phyloP scores from a whole-genome alignment of 2,888 invertebrate genomes.

The Siphonodentalium dalli region DNA sequence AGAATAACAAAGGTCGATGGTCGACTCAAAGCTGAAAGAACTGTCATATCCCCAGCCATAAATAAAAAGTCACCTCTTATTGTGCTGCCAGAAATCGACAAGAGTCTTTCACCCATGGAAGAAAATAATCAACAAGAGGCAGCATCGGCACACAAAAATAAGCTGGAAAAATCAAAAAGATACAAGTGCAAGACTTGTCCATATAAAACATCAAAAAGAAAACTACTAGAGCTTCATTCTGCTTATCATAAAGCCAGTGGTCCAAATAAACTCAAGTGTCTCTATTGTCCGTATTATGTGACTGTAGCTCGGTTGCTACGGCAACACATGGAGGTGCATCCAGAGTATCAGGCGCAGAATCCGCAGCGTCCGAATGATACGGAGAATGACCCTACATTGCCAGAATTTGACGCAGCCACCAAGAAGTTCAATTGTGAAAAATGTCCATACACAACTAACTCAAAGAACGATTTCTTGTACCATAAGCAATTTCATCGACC shows the following conservation, averaged over 20 bases:
- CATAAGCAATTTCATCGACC: constrained; percentile 86
- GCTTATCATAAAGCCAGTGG: constrained; percentile 76
- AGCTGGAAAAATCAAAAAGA: constrained; percentile 40
- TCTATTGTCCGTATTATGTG: constrained; percentile 81
- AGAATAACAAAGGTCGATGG: no score
- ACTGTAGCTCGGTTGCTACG: constrained; percentile 68
- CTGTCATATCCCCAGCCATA: no score
- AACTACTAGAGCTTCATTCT: constrained; percentile 67
- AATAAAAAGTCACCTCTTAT: no score
- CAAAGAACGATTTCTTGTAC: constrained; percentile 84
- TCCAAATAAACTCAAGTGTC: constrained; percentile 79
- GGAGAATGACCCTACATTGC: constrained; percentile 13
- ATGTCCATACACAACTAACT: constrained; percentile 86
- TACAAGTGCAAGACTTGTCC: constrained; percentile 76
- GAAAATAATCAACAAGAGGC: no score
- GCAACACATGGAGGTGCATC: constrained; percentile 74
- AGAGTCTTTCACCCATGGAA: no score
- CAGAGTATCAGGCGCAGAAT: constrained; percentile 18
- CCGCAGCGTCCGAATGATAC: constrained; percentile 1
- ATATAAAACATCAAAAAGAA: constrained; percentile 66
- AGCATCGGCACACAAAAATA: no score
- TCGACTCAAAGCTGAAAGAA: no score
- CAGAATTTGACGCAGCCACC: constrained; percentile 25
- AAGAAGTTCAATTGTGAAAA: constrained; percentile 79
- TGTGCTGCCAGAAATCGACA: no score